These are phyloP conservation scores for Hirudinaria manillensis DNA, from an alignment of 2,888 invertebrate species.

Conservation along the genomic window DNA sequence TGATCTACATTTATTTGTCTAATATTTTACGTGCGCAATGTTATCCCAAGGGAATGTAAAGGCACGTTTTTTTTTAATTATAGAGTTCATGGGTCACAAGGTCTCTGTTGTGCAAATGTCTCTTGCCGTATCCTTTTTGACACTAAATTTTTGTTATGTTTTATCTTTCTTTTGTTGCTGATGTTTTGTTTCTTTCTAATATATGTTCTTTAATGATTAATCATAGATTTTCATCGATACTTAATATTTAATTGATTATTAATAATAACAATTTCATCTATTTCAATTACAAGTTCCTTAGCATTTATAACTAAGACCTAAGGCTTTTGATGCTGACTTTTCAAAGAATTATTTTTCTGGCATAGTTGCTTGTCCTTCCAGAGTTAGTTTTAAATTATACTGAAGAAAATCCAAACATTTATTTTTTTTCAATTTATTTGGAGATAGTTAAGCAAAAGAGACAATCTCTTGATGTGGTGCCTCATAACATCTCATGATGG, in stretches of 20 bases:
- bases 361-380: constrained; percentile 70
- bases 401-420: background rate
- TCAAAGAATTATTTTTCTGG: constrained; percentile 63
- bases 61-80: constrained; percentile 34
- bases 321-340: constrained; percentile 30
- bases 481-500: constrained; percentile 83
- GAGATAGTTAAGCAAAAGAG: constrained; percentile 54
- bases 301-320: constrained; percentile 16
- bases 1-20: no score
- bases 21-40: no score
- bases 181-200: background rate
- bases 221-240: no score
- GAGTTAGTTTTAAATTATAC: constrained; percentile 58
- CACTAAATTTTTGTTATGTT: background rate
- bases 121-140: constrained; percentile 60
- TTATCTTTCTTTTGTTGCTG: background rate
- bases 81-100: constrained; percentile 68
- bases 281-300: background rate
- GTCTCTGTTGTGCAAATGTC: constrained; percentile 60
- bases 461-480: constrained; percentile 73
- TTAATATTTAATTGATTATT: no score
- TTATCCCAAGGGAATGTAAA: no score
- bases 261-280: background rate
- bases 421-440: constrained; percentile 40
- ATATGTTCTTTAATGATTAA: background rate